Evolutionary conservation across 2,113 vertebrate species (phyloP).

Genomic region (Plecotus auritus): DNA sequence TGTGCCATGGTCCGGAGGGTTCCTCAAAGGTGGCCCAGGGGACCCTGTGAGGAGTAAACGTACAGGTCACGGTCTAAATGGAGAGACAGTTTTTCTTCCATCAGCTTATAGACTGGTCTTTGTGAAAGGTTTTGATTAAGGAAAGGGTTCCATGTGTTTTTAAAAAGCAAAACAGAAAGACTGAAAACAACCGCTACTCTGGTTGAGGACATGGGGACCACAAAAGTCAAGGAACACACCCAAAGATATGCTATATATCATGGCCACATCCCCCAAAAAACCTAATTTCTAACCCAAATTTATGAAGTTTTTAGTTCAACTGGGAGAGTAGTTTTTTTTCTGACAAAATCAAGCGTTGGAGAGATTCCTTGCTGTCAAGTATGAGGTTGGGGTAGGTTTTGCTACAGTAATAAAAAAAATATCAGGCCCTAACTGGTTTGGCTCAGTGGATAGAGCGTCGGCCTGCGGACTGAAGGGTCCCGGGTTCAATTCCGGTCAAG

Average conservation of each 20-base stretch:
- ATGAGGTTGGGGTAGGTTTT: background rate
- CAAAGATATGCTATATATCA: background rate
- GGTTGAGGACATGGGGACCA: background rate
- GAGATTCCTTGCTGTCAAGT: background rate
- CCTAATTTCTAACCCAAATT: background rate
- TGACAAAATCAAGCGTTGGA: background rate
- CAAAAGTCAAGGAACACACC: background rate
- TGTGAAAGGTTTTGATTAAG: background rate
- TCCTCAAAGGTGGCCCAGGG: background rate
- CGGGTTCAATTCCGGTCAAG: no score
- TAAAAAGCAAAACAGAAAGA: background rate
- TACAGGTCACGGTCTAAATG: background rate
- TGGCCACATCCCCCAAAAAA: background rate
- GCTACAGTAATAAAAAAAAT: background rate
- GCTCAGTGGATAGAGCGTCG: no score
- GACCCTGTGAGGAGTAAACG: accelerated
- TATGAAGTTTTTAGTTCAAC: background rate
- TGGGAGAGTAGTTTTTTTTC: background rate
- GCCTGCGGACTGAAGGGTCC: no score
- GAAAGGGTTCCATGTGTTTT: background rate
- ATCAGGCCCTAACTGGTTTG: no score
- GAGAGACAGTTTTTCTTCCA: background rate
- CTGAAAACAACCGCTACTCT: background rate
- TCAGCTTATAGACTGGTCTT: background rate
- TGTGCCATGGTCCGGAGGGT: background rate